Base-by-base conservation (phyloP, 2,888 invertebrate species). In the Perizoma affinitatum region DNA sequence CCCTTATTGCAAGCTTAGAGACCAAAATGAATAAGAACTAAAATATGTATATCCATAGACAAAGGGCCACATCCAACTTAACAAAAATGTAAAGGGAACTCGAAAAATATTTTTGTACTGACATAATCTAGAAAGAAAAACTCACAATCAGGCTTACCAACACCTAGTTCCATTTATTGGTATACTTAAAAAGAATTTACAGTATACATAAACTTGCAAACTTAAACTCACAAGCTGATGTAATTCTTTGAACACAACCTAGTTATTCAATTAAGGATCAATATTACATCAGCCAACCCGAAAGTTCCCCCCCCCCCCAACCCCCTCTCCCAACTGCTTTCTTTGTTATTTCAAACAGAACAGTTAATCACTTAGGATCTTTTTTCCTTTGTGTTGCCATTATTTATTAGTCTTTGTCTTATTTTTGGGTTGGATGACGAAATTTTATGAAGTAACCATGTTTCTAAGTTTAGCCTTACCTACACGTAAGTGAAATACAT, bases 211-310 rank as follows among this genome's bases (percentile, higher is more conserved):
- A 2, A 22, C 22, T n/a, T n/a, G n/a, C n/a, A n/a, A n/a, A n/a
- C 22, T 22, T 22, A 22, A 2, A 2, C 22, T 22, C n/a, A n/a
- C n/a, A 22, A 2, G 22, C 22, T 22, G 22, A 22, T 22, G 22
- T 22, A 22, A 22, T 22, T 22, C 6, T 38, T 38, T 7, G 7
- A 38, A 38, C 4, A 3, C 38, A 38, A 53, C 9, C 38, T 48
- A 48, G 38, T 44, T 44, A 47, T 54, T 54, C 45, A 55, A 66
- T 60, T 61, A 63, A 33, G 48, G 61, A 49, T 61, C 49, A 51
- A 58, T 64, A 62, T 79, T 82, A 76, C 81, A 74, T 80, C 80
- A 80, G 69, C 70, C 51, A 38, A 54, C 68, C 62, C 66, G 70
- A 76, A 73, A 66, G 63, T 71, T 72, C 71, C 58, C 46, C 61